A percentile compares a stretch with the other conserved stretches of the same genome.
These are phyloP conservation scores for Agapornis canus DNA, from an alignment of 2,797 vertebrate genomes.

Conservation along the genomic window DNA sequence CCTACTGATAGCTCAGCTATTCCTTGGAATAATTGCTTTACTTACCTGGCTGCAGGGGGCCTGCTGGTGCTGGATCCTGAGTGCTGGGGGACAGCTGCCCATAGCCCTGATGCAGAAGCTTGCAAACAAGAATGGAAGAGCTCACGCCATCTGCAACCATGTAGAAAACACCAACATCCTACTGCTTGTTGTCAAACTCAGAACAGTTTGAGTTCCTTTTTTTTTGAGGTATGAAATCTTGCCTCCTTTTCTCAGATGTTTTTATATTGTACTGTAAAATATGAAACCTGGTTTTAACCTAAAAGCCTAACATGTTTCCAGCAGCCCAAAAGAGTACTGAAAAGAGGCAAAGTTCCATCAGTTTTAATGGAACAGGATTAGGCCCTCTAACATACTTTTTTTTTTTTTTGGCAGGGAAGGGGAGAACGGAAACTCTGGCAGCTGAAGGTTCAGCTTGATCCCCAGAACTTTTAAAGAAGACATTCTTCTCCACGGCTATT, in stretches of 20 bases:
- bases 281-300: not conserved
- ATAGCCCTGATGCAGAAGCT: not conserved
- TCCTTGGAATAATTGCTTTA: not conserved
- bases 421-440: not conserved
- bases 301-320: not conserved
- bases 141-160: not conserved
- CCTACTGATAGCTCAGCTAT: not conserved
- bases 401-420: not conserved
- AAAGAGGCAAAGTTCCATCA: not conserved
- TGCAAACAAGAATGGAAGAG: not conserved
- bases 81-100: not conserved
- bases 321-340: not conserved
- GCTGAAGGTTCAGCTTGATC: constrained; percentile 64
- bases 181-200: not conserved
- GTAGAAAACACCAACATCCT: not conserved
- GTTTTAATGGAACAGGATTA: constrained; percentile 17
- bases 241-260: not conserved
- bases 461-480: constrained; percentile 66
- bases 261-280: not conserved
- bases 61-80: not conserved
- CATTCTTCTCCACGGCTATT: constrained; percentile 65
- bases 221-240: not conserved
- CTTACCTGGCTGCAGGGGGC: not conserved
- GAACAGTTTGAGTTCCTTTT: not conserved
- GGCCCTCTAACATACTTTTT: not conserved